Base-by-base conservation (phyloP, 1,140 invertebrate genomes). In the Solen grandis region DNA sequence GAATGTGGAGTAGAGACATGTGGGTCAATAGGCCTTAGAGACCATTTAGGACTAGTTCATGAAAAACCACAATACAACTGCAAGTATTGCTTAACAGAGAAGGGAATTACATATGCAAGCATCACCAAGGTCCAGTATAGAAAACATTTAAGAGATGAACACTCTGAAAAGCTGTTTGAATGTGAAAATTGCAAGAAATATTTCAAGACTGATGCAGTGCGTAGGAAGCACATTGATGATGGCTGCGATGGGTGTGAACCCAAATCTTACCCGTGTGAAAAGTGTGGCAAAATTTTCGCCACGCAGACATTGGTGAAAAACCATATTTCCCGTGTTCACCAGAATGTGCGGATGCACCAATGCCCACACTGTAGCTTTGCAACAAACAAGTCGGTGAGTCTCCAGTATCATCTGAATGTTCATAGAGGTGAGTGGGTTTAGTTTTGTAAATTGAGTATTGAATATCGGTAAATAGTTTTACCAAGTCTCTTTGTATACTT, bases 1-100 rank as follows among this genome's bases (percentile, higher is more conserved):
- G 57, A 60, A 29, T 60, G 57, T 60, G 57, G 57, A 31, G 4
- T 60, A 5, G 25, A 10, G 10, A 5, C 35, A 31, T 8, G 57
- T 3, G 29, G 62, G 29, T 36, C 14, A 29, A 65, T 36, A 13
- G 1, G n/a, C n/a, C n/a, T n/a, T n/a, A 65, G 31, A n/a, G n/a
- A 19, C 25, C 62, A 65, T 38, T 36, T 36, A 2, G 62, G 62
- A 22, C 13, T 19, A 65, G 35, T 36, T 65, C 62, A 65, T 36
- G 22, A 65, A 10, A 36, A 65, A 14, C 62, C 62, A 65, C 62
- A 36, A 38, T 65, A 65, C 25, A 29, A 27, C 2, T 65, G 62
- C n/a, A n/a, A n/a, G n/a, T n/a, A n/a, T n/a, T n/a, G n/a, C n/a
- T n/a, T n/a, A n/a, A n/a, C n/a, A n/a, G n/a, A n/a, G n/a, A n/a